These are phyloP conservation scores for Monomorium pharaonis DNA, from an alignment of 1,140 invertebrate species.

Conservation along the genomic window DNA sequence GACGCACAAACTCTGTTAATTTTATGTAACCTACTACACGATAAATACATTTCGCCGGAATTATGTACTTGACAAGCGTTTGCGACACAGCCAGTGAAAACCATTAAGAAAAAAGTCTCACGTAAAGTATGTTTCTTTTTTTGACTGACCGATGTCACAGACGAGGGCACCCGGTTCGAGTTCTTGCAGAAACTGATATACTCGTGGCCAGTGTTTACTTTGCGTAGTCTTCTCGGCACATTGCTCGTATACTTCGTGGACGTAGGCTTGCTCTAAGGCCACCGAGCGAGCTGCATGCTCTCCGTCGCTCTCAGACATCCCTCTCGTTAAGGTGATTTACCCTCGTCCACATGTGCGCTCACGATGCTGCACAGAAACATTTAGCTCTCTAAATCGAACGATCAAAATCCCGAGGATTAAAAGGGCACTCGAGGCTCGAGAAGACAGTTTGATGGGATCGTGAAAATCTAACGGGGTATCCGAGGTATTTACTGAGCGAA, in stretches of 20 bases:
- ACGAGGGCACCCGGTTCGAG: slow-evolving; percentile 96
- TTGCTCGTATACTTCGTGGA: slow-evolving; percentile 97
- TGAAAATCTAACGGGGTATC: not conserved
- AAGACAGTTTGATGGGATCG: not conserved
- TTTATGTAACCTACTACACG: not conserved
- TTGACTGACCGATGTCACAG: slow-evolving; percentile 95
- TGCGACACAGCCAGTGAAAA: too few species aligned
- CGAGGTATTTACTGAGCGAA: not conserved
- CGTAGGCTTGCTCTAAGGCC: slow-evolving; percentile 96
- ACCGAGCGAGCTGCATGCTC: slow-evolving; percentile 91
- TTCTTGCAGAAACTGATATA: slow-evolving; percentile 94
- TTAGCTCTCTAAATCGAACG: not conserved
- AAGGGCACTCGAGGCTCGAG: not conserved
- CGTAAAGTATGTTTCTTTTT: not conserved
- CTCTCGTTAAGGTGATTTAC: slow-evolving; percentile 76
- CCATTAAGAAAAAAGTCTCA: not conserved
- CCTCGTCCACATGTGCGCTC: slow-evolving; percentile 79
- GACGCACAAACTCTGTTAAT: not conserved
- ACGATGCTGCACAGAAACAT: slow-evolving; percentile 75
- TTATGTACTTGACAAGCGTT: not conserved
- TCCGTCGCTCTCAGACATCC: slow-evolving; percentile 85
- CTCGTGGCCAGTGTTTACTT: slow-evolving; percentile 92
- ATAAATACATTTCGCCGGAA: not conserved
- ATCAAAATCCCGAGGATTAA: not conserved
- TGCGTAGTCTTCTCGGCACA: slow-evolving; percentile 89